phyloP scores from a whole-genome alignment of 2,888 invertebrate genomes.

The Heteromurus nitidus region DNA sequence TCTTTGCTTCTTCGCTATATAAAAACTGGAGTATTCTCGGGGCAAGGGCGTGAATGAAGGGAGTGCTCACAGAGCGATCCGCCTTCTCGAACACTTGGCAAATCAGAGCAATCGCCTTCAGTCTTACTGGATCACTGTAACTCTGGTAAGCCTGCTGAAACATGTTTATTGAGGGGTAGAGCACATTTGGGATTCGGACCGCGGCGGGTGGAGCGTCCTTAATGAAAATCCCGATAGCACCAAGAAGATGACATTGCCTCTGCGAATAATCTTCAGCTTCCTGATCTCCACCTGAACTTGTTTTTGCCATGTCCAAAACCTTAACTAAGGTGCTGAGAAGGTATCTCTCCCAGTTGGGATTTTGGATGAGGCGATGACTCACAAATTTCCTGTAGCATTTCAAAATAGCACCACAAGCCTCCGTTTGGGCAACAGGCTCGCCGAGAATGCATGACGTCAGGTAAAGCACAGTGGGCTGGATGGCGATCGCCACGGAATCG shows the following conservation, averaged over 20 bases:
- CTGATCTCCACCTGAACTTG: conserved; percentile 75
- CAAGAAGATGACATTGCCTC: conserved; percentile 79
- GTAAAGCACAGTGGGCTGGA: conserved; percentile 94
- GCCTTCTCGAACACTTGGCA: conserved; percentile 85
- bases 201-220: conserved; percentile 87
- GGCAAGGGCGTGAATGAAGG: conserved; percentile 88
- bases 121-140: conserved; percentile 79
- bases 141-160: conserved; percentile 86
- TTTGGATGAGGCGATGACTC: conserved; percentile 79
- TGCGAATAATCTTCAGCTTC: background rate
- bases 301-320: conserved; percentile 92
- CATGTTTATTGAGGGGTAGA: conserved; percentile 94
- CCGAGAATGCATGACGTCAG: conserved; percentile 91
- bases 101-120: conserved; percentile 87
- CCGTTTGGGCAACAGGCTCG: conserved; percentile 82
- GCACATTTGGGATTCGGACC: conserved; percentile 86
- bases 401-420: conserved; percentile 85
- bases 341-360: conserved; percentile 86
- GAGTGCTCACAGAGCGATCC: conserved; percentile 83
- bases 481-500: conserved; percentile 84
- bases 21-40: conserved; percentile 86
- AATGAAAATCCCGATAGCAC: conserved; percentile 92
- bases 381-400: conserved; percentile 84
- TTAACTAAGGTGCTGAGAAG: conserved; percentile 93
- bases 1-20: conserved; percentile 81